phyloP scores from a whole-genome alignment of 2,797 vertebrate genomes.

The Typhlichthys eigenmanni region DNA sequence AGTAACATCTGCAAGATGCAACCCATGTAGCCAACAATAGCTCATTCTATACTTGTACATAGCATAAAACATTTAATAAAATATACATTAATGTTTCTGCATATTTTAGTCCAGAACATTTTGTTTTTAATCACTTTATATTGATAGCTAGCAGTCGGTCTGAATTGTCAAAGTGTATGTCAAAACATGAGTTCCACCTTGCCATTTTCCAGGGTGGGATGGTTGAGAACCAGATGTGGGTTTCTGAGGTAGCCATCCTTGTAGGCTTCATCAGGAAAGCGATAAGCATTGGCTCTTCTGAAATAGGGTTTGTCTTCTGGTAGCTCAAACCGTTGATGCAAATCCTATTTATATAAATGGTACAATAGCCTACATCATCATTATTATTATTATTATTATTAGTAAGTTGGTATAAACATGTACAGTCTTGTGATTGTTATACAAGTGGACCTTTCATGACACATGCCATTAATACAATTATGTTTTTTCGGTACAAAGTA shows the following conservation, averaged over 20 bases:
- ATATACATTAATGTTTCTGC: too few relatives aligned
- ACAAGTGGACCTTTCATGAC: too few relatives aligned
- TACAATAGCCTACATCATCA: neutral
- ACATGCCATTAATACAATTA: too few relatives aligned
- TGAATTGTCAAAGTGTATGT: conserved; percentile 5
- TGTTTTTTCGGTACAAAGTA: too few relatives aligned
- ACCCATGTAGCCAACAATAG: too few relatives aligned
- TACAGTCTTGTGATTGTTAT: neutral
- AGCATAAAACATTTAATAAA: too few relatives aligned
- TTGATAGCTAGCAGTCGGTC: neutral
- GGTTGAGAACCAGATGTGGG: conserved; percentile 83
- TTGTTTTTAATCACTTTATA: too few relatives aligned
- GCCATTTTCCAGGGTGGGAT: conserved; percentile 81
- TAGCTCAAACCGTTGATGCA: conserved; percentile 84
- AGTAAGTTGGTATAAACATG: neutral
- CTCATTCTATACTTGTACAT: too few relatives aligned
- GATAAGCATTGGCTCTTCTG: conserved; percentile 87
- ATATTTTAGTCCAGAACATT: too few relatives aligned
- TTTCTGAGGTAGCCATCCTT: conserved; percentile 91
- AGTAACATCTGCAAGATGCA: too few relatives aligned
- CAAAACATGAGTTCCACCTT: conserved; percentile 71
- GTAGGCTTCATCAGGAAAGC: conserved; percentile 88
- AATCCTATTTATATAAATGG: conserved; percentile 71
- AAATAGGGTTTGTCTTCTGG: conserved; percentile 87
- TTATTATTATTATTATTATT: neutral